phyloP scores from a whole-genome alignment of 2,113 vertebrate genomes.

The Dolichallabes microphthalmus region DNA sequence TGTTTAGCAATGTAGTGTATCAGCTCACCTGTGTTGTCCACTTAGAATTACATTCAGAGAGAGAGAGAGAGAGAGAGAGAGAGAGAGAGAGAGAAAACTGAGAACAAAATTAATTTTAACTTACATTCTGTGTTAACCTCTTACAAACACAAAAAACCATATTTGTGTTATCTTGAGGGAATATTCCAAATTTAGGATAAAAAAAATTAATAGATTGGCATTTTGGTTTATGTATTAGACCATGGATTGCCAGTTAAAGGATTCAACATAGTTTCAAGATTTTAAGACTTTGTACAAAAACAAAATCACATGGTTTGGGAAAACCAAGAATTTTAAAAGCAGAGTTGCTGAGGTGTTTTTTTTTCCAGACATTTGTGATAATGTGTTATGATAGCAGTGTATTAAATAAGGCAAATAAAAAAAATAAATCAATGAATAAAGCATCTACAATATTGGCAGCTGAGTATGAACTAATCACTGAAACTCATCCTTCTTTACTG shows the following conservation, averaged over 20 bases:
- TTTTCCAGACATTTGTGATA: neutral
- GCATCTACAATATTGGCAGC: neutral
- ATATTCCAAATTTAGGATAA: neutral
- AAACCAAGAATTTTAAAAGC: neutral
- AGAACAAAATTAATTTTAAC: neutral
- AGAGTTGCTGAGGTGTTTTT: neutral
- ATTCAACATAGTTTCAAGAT: neutral
- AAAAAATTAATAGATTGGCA: neutral
- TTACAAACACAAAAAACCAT: neutral
- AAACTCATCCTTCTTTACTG: neutral
- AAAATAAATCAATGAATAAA: neutral
- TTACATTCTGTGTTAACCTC: neutral
- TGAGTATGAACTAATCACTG: neutral
- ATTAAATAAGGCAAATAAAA: neutral
- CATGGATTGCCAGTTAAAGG: neutral
- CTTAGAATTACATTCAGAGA: neutral
- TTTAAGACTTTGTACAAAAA: neutral
- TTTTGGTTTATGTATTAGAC: neutral
- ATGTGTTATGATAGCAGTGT: neutral
- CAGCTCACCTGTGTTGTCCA: no score
- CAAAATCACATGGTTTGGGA: neutral
- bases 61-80: neutral
- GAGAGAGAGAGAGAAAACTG: neutral
- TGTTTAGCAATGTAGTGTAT: neutral
- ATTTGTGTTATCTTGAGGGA: neutral